Conservation (phyloP, 2,113 vertebrate genomes). For the Dolichallabes microphthalmus region DNA sequence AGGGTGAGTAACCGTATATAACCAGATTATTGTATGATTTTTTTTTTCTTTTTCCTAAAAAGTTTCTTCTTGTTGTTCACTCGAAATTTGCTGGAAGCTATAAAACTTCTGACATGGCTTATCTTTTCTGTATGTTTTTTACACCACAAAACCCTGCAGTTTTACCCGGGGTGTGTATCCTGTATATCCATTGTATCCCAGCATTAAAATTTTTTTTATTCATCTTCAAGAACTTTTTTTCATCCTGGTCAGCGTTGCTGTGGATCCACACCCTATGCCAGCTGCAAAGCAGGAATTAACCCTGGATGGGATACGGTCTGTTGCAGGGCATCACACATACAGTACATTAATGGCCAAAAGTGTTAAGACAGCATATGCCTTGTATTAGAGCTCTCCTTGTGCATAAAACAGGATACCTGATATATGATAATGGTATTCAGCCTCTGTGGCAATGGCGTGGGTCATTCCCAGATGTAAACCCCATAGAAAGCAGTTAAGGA, state of each 20-base stretch:
- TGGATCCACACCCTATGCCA: not conserved
- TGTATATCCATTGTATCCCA: not conserved
- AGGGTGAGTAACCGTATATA: not conserved
- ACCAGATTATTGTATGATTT: not conserved
- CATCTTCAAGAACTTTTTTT: not conserved
- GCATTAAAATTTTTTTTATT: not conserved
- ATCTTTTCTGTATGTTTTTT: not conserved
- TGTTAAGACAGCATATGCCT: too few relatives aligned
- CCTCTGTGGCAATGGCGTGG: too few relatives aligned
- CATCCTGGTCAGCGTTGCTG: not conserved
- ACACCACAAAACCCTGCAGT: not conserved
- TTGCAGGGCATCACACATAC: not conserved
- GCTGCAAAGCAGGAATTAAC: not conserved
- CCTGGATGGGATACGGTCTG: not conserved
- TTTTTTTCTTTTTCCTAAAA: not conserved
- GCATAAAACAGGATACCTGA: too few relatives aligned
- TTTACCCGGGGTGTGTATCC: not conserved
- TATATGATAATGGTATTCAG: too few relatives aligned
- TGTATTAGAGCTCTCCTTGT: too few relatives aligned
- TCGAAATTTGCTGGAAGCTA: not conserved
- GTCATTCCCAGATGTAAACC: too few relatives aligned
- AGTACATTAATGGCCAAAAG: too few relatives aligned
- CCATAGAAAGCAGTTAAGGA: too few relatives aligned
- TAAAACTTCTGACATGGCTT: not conserved
- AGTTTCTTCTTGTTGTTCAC: not conserved